Evolutionary conservation across 2,113 vertebrate species (phyloP).

Genomic region (Barbus barbus): DNA sequence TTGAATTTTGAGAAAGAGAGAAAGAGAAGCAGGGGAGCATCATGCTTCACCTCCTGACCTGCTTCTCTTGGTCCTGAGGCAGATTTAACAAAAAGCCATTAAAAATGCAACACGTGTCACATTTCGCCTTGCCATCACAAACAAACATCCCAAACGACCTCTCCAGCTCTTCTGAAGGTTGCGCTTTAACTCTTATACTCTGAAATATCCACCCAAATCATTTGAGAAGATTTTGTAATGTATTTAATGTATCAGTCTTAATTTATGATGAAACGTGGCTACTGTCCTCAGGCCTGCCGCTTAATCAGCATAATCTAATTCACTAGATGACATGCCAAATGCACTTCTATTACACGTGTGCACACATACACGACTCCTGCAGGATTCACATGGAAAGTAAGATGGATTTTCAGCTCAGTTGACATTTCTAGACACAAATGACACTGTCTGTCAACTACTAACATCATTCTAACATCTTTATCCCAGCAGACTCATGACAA

Average conservation of each 20-base stretch:
- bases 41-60: slow-evolving; percentile 26
- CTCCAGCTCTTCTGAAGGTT: not conserved
- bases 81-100: slow-evolving; percentile 8
- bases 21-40: not conserved
- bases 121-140: slow-evolving; percentile 10
- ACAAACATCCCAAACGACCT: not conserved
- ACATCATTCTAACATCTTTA: slow-evolving; percentile 13
- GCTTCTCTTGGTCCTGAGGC: not conserved
- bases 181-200: not conserved
- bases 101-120: slow-evolving; percentile 22
- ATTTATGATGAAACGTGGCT: not conserved
- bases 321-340: too few relatives aligned
- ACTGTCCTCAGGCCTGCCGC: not conserved
- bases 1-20: not conserved
- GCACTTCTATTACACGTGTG: not conserved
- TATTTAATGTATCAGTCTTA: not conserved
- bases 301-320: not conserved
- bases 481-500: slow-evolving; percentile 8
- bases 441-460: not conserved
- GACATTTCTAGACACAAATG: not conserved
- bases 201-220: not conserved
- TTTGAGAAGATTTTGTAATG: not conserved
- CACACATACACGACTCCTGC: not conserved
- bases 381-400: not conserved
- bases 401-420: not conserved